Conservation (phyloP, 2,797 vertebrate species). For the Catamblyrhynchus diadema region DNA sequence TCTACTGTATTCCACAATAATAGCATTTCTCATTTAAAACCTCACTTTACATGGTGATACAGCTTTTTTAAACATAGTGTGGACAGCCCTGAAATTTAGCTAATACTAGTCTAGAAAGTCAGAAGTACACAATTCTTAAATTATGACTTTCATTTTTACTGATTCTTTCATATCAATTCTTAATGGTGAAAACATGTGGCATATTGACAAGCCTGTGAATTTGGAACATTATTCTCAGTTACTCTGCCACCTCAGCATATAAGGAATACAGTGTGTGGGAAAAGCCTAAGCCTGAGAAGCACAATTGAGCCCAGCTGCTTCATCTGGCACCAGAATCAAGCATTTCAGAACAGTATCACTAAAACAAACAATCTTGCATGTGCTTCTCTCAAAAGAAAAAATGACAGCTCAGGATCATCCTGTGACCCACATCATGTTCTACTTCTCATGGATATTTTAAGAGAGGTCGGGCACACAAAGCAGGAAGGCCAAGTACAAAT, state of each 20-base stretch:
- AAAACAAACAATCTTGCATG: not conserved
- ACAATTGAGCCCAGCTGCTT: not conserved
- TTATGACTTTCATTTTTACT: not conserved
- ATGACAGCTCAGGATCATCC: not conserved
- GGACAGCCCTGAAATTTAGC: not conserved
- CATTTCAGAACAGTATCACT: not conserved
- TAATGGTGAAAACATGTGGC: not conserved
- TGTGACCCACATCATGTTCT: not conserved
- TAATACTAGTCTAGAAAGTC: not conserved
- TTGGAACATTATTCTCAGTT: not conserved
- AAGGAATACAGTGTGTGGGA: not conserved
- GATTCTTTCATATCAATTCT: not conserved
- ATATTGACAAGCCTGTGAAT: not conserved
- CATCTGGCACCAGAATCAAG: fast-evolving
- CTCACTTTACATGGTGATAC: not conserved
- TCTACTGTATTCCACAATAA: not conserved
- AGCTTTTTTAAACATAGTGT: not conserved
- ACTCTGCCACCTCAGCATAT: not conserved
- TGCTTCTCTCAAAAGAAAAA: not conserved
- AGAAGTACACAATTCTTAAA: not conserved
- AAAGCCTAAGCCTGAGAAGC: not conserved
- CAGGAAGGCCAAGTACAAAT: not conserved
- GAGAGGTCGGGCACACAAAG: not conserved
- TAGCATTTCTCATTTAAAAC: not conserved
- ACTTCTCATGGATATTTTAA: not conserved